Percentiles rank a stretch among this genome's conserved stretches.
Evolutionary conservation across 2,113 vertebrate species (phyloP).

Genomic region (Balaenoptera acutorostrata): DNA sequence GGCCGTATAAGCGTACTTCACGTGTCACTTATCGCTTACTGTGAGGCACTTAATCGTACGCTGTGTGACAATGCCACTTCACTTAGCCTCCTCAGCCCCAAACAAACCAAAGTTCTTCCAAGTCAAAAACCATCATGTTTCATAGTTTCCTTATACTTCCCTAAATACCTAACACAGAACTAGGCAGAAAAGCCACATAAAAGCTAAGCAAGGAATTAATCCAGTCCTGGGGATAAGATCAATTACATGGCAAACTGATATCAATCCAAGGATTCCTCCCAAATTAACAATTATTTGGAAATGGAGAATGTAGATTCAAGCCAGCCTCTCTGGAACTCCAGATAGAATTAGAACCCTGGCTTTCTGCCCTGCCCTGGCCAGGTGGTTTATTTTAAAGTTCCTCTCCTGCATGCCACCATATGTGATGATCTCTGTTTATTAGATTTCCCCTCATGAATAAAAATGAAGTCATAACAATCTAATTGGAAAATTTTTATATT

Average conservation of each 20-base stretch:
- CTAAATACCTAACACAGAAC: not conserved
- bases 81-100: not conserved
- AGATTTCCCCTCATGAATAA: constrained; percentile 62
- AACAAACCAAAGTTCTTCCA: not conserved
- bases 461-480: constrained; percentile 60
- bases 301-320: not conserved
- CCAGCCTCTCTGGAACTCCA: not conserved
- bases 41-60: not conserved
- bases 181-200: not conserved
- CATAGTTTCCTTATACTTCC: not conserved
- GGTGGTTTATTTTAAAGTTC: constrained; percentile 25
- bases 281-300: not conserved
- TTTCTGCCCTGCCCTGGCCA: not conserved
- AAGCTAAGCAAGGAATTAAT: not conserved
- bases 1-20: not conserved
- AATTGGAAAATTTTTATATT: constrained; percentile 61
- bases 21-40: not conserved
- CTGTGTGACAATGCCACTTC: not conserved
- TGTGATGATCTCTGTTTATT: constrained; percentile 35
- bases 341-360: not conserved
- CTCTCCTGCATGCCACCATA: not conserved
- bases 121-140: not conserved
- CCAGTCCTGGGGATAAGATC: not conserved
- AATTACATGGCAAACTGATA: not conserved
- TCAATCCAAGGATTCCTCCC: not conserved